Evolutionary conservation across 2,113 vertebrate species (phyloP), one percentile per base, ranked within the genome.

Genomic region (Prionailurus bengalensis): DNA sequence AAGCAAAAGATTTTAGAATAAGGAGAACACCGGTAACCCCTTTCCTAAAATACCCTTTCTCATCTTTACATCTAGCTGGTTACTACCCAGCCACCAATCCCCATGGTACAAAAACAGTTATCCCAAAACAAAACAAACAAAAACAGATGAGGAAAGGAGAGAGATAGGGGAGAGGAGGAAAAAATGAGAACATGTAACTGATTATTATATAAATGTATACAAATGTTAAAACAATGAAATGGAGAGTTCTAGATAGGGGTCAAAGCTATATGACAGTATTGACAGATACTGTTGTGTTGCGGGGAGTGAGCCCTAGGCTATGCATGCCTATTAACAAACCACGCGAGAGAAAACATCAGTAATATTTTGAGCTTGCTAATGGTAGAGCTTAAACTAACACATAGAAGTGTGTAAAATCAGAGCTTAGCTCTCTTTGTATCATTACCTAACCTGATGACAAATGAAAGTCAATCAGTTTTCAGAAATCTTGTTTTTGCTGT

Each of bases 71-170:
- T 48, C 17, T 42, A 84, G 36, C 31, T 51, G 14, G n/a, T 63
- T 31, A 33, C 11, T 76, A 48, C 3, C 33, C 25, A 70, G 55
- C 4, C 3, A 39, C 87, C 85, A 74, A 31, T 73, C 70, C 5
- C 2, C 16, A 17, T 65, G 19, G 16, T n/a, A 8, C 14, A 95
- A 89, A 91, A 84, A 66, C 45, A 55, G 36, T 70, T 42, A 42
- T 29, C 23, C 48, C 13, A 68, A 88, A 91, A 29, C 79, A 85
- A 90, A 87, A 51, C 16, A 81, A 76, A 66, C 11, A 88, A 68
- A 85, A 71, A 25, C 66, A 87, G 42, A 55, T 89, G 15, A 55
- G 36, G 12, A 88, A 16, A 88, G 15, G n/a, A 4, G 36, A 31
- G 16, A 21, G 3, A 23, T 2, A 29, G 39, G 31, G 2, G 2